Evolutionary conservation across 2,113 vertebrate species (phyloP), one percentile per base, ranked within the genome.

Genomic region (Hydropotes inermis): DNA sequence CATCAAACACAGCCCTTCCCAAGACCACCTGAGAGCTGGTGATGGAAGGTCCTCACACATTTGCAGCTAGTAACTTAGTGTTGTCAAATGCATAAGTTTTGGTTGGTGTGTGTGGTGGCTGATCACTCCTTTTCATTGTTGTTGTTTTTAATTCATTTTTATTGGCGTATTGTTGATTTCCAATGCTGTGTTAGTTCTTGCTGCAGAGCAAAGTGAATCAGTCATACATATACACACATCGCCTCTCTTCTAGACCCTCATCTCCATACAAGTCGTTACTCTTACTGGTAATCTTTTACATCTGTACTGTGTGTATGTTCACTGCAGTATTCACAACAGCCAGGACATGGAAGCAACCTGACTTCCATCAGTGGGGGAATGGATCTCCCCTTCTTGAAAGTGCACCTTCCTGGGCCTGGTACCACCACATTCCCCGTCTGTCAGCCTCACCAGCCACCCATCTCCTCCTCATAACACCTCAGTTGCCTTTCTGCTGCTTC

Each of bases 371-470:
- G n/a, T 70, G 10, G 67, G 19, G n/a, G n/a, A 39, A 12, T 13
- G n/a, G 67, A 36, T 70, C 19, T 39, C 19, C 10, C 30, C 17
- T 36, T 52, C 5, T 11, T 52, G 47, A 33, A 19, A 27, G 33
- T 5, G 9, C 74, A 11, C 33, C 8, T 50, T 30, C 39, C 33
- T 36, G 21, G 8, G 6, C 60, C 74, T 17, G n/a, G 25, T 7
- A 19, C 58, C 0, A 1, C 27, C 14, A 0, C 2, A 5, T 27
- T 10, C 7, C 2, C 17, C 10, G 30, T n/a, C 39, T 16, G 1
- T 52, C 19, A 16, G 70, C 54, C 19, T 78, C 5, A 0, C 10
- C 1, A 1, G 33, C 21, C 79, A 7, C 17, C 15, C 12, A 17
- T 43, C 43, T 25, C 16, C 45, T 28, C 36, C 39, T 33, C 16